A percentile compares a stretch with the other conserved stretches of the same genome.
phyloP scores from a whole-genome alignment of 1,140 invertebrate species.

The Drosophila kohkoa region DNA sequence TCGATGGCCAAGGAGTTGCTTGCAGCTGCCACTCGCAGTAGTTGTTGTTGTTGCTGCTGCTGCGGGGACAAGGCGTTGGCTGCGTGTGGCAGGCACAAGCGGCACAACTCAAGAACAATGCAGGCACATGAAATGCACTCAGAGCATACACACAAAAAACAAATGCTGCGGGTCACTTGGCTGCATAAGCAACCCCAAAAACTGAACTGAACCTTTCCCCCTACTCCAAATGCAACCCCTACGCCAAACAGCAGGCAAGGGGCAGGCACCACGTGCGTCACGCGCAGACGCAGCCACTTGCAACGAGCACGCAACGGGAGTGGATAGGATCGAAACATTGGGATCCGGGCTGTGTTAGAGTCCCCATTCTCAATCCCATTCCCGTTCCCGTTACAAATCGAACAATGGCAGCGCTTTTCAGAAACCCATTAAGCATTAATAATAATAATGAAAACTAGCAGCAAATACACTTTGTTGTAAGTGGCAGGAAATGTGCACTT shows the following conservation, averaged over 20 bases:
- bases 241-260: slow-evolving; percentile 8
- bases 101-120: slow-evolving; percentile 51
- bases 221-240: slow-evolving; percentile 58
- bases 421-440: slow-evolving; percentile 74
- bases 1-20: slow-evolving; percentile 63
- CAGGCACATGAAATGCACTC: slow-evolving; percentile 35
- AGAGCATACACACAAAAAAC: slow-evolving; percentile 20
- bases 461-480: slow-evolving; percentile 65
- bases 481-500: slow-evolving; percentile 80
- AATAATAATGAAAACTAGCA: slow-evolving; percentile 51
- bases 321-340: slow-evolving; percentile 26
- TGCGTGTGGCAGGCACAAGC: slow-evolving; percentile 78
- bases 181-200: slow-evolving; percentile 61
- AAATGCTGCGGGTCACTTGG: slow-evolving; percentile 66
- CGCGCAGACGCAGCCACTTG: slow-evolving; percentile 69
- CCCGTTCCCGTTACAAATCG: slow-evolving; percentile 65
- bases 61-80: slow-evolving; percentile 61
- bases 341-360: slow-evolving; percentile 6
- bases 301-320: slow-evolving; percentile 22
- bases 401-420: slow-evolving; percentile 70
- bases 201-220: neutral
- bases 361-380: neutral
- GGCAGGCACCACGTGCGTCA: slow-evolving; percentile 66
- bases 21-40: slow-evolving; percentile 29
- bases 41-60: slow-evolving; percentile 33